phyloP scores from a whole-genome alignment of 2,888 invertebrate genomes.

The Archips crataeganus region DNA sequence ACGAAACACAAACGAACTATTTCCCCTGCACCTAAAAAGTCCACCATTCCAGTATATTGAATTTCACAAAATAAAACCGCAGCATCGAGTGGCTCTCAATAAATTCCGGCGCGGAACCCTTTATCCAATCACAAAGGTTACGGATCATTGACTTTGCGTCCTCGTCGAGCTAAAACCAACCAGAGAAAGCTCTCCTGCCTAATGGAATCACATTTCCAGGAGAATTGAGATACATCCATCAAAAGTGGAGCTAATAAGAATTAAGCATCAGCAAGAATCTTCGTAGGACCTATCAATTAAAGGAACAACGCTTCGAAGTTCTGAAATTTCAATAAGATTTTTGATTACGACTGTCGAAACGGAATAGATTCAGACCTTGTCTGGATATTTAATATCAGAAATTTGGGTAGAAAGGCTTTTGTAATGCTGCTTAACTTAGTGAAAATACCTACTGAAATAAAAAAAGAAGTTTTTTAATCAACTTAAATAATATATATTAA shows the following conservation, averaged over 20 bases:
- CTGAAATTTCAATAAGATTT: slow-evolving; percentile 15
- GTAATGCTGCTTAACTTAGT: too few relatives aligned
- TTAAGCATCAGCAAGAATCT: slow-evolving; percentile 27
- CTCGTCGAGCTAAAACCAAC: slow-evolving; percentile 61
- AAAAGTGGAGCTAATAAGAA: slow-evolving; percentile 34
- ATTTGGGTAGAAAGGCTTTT: not conserved
- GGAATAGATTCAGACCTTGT: not conserved
- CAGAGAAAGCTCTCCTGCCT: slow-evolving; percentile 55
- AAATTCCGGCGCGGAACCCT: slow-evolving; percentile 62
- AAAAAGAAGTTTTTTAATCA: too few relatives aligned
- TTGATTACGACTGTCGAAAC: slow-evolving; percentile 8
- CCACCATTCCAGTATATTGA: slow-evolving; percentile 14
- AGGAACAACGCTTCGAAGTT: slow-evolving; percentile 22
- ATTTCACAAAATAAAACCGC: slow-evolving; percentile 42
- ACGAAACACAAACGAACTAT: not conserved
- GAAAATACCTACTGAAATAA: too few relatives aligned
- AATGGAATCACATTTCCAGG: slow-evolving; percentile 41
- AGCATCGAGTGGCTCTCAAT: slow-evolving; percentile 45
- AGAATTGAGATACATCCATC: slow-evolving; percentile 41
- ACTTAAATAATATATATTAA: too few relatives aligned
- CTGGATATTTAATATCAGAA: not conserved
- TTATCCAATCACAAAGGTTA: slow-evolving; percentile 73
- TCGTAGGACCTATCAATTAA: slow-evolving; percentile 34
- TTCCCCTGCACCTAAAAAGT: slow-evolving; percentile 13
- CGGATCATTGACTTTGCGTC: slow-evolving; percentile 65